Evolutionary conservation across 2,113 vertebrate genomes (phyloP).

Genomic region (Sigmodon hispidus): DNA sequence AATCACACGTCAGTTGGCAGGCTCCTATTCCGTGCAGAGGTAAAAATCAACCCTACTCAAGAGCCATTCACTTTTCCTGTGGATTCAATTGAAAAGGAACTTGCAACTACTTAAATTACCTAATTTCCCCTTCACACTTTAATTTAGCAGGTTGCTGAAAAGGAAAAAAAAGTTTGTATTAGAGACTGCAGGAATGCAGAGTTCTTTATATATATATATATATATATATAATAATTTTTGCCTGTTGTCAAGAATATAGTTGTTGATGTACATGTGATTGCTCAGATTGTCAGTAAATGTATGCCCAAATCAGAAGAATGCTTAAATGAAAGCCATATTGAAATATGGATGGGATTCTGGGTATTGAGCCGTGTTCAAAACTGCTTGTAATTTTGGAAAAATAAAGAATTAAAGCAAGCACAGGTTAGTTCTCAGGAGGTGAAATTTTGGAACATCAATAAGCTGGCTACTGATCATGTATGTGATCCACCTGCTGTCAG

Average conservation of each 20-base stretch:
- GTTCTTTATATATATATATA: not conserved
- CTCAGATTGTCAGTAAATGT: not conserved
- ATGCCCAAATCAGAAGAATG: not conserved
- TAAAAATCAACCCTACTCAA: constrained; percentile 50
- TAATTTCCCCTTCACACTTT: constrained; percentile 64
- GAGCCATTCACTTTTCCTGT: constrained; percentile 50
- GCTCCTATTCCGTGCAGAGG: constrained; percentile 37
- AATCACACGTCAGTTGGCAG: constrained; percentile 64
- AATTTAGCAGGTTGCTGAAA: constrained; percentile 49
- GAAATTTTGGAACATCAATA: not conserved
- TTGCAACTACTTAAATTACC: constrained; percentile 46
- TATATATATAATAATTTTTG: no score
- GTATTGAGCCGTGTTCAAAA: not conserved
- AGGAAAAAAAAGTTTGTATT: constrained; percentile 25
- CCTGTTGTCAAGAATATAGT: no score
- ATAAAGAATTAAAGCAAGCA: not conserved
- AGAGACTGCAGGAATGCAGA: not conserved
- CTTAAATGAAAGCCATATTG: not conserved
- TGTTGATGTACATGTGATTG: not conserved
- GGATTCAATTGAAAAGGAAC: constrained; percentile 65
- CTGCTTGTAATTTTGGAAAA: constrained; percentile 8
- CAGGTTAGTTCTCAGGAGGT: not conserved
- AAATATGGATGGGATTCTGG: not conserved
- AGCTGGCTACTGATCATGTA: not conserved
- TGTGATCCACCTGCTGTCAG: not conserved